Conservation (phyloP, 2,888 invertebrate genomes). For the Pelosia muscerda region DNA sequence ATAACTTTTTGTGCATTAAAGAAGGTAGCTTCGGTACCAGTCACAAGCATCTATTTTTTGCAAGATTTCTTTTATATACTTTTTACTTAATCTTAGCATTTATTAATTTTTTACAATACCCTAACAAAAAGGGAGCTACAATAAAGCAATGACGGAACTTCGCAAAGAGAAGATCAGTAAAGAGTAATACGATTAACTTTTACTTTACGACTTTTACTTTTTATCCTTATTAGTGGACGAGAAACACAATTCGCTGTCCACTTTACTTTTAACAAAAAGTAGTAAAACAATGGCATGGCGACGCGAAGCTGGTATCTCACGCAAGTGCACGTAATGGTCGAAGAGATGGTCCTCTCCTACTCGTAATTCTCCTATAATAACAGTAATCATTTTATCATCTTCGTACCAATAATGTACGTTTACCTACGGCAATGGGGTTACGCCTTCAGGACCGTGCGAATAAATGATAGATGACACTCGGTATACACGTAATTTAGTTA, state of each 20-base stretch:
- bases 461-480: conserved; percentile 64
- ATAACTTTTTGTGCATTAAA: neutral
- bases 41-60: neutral
- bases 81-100: conserved; percentile 17
- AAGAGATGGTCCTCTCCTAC: conserved; percentile 61
- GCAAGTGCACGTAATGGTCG: conserved; percentile 70
- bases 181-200: conserved; percentile 35
- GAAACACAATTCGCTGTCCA: conserved; percentile 35
- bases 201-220: conserved; percentile 49
- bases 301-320: conserved; percentile 66
- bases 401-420: conserved; percentile 75
- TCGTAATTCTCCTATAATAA: conserved; percentile 80
- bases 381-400: conserved; percentile 85
- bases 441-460: conserved; percentile 68
- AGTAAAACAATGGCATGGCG: conserved; percentile 50
- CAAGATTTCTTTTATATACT: neutral
- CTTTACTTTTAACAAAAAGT: conserved; percentile 45
- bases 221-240: conserved; percentile 26
- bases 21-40: neutral
- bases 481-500: conserved; percentile 62
- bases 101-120: conserved; percentile 13
- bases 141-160: conserved; percentile 6
- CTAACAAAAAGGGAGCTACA: neutral
- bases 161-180: conserved; percentile 8
- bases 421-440: conserved; percentile 60